These are phyloP conservation scores for Aurelia sp. DNA, from an alignment of 30 jellyfish, hydroid and myxozoan species.

Conservation along the genomic window DNA sequence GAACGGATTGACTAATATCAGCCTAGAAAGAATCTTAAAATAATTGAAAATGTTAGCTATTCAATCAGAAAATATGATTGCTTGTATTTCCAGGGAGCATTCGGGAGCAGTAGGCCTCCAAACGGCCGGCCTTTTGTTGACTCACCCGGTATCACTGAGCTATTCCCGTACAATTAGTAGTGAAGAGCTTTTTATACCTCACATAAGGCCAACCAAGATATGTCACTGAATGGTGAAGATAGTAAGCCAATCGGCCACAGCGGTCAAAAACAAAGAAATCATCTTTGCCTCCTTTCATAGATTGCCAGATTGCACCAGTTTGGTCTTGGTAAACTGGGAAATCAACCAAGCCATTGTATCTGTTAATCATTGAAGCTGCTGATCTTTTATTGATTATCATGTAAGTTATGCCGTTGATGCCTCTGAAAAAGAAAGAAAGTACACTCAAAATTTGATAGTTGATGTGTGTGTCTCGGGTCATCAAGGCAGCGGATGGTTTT, in stretches of 20 bases:
- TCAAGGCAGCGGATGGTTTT: no score
- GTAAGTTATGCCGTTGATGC: slow-evolving; percentile 23
- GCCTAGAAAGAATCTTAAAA: no score
- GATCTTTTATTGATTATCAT: slow-evolving; percentile 41
- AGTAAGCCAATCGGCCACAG: slow-evolving; percentile 60
- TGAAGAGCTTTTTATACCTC: slow-evolving; percentile 8
- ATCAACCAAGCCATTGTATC: background rate
- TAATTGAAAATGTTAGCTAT: no score
- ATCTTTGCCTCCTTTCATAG: slow-evolving; percentile 32
- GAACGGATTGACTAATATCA: no score
- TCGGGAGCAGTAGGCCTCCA: no score
- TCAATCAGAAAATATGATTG: no score
- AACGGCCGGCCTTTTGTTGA: no score
- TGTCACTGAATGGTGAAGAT: slow-evolving; percentile 7
- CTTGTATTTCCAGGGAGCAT: no score
- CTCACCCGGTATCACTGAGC: no score
- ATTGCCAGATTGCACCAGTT: slow-evolving; percentile 37
- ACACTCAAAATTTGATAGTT: background rate
- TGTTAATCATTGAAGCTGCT: slow-evolving; percentile 5
- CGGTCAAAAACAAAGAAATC: slow-evolving; percentile 48
- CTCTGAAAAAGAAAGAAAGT: slow-evolving; percentile 1
- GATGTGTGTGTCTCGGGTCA: no score
- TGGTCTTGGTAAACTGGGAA: slow-evolving; percentile 43
- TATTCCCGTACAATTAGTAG: no score
- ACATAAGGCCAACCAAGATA: slow-evolving; percentile 58